phyloP scores from a whole-genome alignment of 2,113 vertebrate species.

The Glareola pratincola region DNA sequence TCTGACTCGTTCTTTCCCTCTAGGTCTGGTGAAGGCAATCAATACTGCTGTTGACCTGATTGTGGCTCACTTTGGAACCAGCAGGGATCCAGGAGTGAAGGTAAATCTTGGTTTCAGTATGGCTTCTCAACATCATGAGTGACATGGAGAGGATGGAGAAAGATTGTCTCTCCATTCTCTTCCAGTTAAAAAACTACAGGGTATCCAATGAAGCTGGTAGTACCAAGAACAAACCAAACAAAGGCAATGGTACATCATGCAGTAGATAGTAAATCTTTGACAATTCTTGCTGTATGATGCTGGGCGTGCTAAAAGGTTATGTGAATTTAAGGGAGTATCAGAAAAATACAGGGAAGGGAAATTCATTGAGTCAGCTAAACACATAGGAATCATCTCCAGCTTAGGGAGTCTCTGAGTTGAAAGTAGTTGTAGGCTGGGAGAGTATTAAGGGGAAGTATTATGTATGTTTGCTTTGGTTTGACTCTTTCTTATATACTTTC shows the following conservation, averaged over 20 bases:
- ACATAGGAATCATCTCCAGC: background rate
- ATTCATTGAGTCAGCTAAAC: background rate
- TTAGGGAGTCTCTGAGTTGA: background rate
- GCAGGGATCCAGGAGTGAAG: constrained; percentile 92
- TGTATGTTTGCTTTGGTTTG: background rate
- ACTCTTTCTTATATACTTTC: background rate
- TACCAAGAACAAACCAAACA: background rate
- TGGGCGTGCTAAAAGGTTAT: background rate
- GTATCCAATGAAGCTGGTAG: background rate
- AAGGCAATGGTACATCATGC: fast-evolving
- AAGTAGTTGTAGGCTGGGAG: background rate
- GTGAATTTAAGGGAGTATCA: background rate
- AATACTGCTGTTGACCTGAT: constrained; percentile 96
- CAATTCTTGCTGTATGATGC: background rate
- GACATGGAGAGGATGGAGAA: background rate
- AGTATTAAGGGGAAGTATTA: background rate
- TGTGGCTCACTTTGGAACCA: constrained; percentile 95
- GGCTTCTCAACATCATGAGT: background rate
- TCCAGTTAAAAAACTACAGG: background rate
- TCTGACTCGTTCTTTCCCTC: background rate
- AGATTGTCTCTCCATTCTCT: background rate
- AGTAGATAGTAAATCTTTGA: background rate
- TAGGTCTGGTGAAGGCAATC: constrained; percentile 92
- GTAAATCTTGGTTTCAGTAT: constrained; percentile 58
- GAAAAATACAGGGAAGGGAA: background rate